Evolutionary conservation across 2,888 invertebrate genomes (phyloP), one percentile per base, ranked within the genome.

Genomic region (Melinaea menophilus): DNA sequence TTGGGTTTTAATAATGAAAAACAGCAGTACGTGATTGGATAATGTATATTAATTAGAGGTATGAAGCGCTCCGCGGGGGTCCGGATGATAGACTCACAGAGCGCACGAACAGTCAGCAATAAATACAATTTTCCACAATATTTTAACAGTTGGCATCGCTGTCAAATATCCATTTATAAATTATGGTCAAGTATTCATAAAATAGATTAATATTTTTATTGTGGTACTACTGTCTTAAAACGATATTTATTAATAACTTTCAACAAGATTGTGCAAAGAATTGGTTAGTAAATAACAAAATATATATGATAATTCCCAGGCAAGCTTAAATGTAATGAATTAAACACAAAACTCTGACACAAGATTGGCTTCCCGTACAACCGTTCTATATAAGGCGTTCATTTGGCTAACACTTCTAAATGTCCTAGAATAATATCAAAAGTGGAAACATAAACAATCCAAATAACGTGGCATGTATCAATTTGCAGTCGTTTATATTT

Each of bases 401-500:
- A n/a, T n/a, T 51, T 22, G 4, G 31, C 31, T 37, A 37, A 51
- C 46, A 11, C 51, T 34, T 13, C 34, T 35, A 64, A 61, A 58
- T 64, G 54, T 57, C 57, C 56, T 11, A 58, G 57, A 63, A 61
- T 68, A 62, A 68, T 57, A 64, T 58, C 57, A 51, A 64, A 64
- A 59, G 60, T 65, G 57, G 66, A 62, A 65, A 59, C 66, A 69
- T 67, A 69, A 67, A 67, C 65, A 68, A 66, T 62, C 58, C 65
- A 66, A 66, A 64, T 65, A 68, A 66, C 65, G 47, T 61, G 59
- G 65, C 65, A 37, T 67, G 66, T 65, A 63, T 54, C 58, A 70
- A 70, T 68, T 70, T 65, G 63, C 59, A 67, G 63, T 65, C 69
- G 61, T 64, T 68, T 66, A 62, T 55, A 35, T 55, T 59, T 65